These are phyloP conservation scores for Cecropterus lyciades DNA, from an alignment of 1,140 invertebrate genomes.

Conservation along the genomic window DNA sequence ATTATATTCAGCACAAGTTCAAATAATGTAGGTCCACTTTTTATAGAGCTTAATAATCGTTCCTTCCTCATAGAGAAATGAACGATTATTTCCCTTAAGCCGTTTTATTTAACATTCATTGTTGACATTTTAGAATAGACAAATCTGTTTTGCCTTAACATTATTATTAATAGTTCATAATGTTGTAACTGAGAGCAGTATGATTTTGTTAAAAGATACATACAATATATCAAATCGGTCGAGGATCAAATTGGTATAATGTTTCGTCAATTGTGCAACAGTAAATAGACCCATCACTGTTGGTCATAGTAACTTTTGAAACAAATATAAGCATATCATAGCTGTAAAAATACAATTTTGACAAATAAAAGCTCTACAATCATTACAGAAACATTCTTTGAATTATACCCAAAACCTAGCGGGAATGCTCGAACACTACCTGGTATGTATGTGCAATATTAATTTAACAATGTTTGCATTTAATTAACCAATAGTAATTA, in stretches of 20 bases:
- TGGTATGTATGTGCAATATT: constrained; percentile 49
- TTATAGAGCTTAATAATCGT: constrained; percentile 74
- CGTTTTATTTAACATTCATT: constrained; percentile 82
- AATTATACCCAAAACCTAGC: constrained; percentile 40
- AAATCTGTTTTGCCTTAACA: constrained; percentile 83
- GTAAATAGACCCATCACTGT: constrained; percentile 75
- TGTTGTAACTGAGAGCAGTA: constrained; percentile 76
- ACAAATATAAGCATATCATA: constrained; percentile 94
- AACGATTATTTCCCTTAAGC: constrained; percentile 64
- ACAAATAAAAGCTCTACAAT: constrained; percentile 88
- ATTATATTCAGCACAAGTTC: constrained; percentile 79
- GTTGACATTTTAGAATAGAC: constrained; percentile 82
- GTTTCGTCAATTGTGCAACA: constrained; percentile 80
- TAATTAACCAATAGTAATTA: not conserved
- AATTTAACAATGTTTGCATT: not conserved
- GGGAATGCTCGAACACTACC: not conserved
- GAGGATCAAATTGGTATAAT: constrained; percentile 68
- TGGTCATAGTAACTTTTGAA: constrained; percentile 87
- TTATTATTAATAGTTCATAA: constrained; percentile 80
- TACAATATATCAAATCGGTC: constrained; percentile 71
- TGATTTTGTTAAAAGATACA: constrained; percentile 76
- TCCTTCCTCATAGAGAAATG: constrained; percentile 59
- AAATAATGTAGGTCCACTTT: constrained; percentile 81
- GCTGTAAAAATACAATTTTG: constrained; percentile 91
- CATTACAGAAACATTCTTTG: constrained; percentile 74